Conservation (phyloP, 2,113 vertebrate genomes). For the Lota lota region DNA sequence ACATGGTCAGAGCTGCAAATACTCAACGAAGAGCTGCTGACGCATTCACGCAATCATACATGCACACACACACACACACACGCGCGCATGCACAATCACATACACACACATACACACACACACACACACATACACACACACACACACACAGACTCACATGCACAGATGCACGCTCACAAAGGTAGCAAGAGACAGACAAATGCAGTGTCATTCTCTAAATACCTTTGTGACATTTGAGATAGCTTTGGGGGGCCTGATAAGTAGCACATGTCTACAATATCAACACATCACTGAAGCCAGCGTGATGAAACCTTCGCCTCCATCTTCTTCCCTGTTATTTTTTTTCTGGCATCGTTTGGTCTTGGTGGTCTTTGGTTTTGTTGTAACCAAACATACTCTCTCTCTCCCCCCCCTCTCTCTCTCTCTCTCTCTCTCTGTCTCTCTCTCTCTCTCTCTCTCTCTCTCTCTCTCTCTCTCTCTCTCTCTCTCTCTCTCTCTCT, state of each 20-base stretch:
- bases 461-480: too few species aligned
- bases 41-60: too few species aligned
- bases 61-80: not conserved
- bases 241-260: not conserved
- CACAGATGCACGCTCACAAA: not conserved
- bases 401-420: too few species aligned
- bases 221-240: not conserved
- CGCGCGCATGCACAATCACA: too few species aligned
- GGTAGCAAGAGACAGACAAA: constrained; percentile 4
- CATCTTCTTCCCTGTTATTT: not conserved
- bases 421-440: too few species aligned
- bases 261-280: not conserved
- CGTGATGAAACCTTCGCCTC: not conserved
- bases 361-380: not conserved
- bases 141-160: not conserved
- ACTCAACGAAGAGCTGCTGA: too few species aligned
- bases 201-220: constrained; percentile 3
- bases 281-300: not conserved
- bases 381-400: not conserved
- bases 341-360: not conserved
- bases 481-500: too few species aligned
- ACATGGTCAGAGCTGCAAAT: too few species aligned
- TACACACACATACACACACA: too few species aligned
- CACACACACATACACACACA: not conserved
- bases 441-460: too few species aligned